These are phyloP conservation scores for Herpailurus yagouaroundi DNA, from an alignment of 2,113 vertebrate genomes.

Conservation along the genomic window DNA sequence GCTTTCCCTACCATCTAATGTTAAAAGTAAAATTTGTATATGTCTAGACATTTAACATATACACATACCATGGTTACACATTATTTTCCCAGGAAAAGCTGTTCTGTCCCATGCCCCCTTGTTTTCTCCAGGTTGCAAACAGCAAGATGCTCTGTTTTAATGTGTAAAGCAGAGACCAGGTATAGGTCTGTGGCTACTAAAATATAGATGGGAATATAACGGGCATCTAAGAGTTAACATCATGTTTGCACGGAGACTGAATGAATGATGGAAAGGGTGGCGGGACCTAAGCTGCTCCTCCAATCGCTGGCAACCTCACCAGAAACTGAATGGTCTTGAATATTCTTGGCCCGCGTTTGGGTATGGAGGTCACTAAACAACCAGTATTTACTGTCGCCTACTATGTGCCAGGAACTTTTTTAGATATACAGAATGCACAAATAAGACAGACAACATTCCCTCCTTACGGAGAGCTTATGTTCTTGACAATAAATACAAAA, in stretches of 20 bases:
- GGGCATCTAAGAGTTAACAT: neutral
- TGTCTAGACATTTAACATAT: neutral
- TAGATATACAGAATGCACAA: neutral
- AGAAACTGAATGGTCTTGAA: neutral
- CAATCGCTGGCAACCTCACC: neutral
- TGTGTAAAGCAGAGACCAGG: neutral
- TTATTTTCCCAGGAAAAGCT: neutral
- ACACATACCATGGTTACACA: neutral
- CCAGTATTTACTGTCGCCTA: neutral
- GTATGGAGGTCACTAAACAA: neutral
- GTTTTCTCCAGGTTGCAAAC: slow-evolving; percentile 3
- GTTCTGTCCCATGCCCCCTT: neutral
- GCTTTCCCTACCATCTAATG: neutral
- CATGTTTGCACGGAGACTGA: neutral
- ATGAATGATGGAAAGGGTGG: neutral
- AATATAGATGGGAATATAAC: neutral
- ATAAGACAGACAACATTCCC: neutral
- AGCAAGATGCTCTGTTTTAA: neutral
- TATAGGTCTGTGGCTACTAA: neutral
- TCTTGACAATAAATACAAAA: neutral
- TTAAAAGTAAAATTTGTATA: neutral
- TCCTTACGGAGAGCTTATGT: neutral
- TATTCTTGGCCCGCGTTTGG: neutral
- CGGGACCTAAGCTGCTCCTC: neutral
- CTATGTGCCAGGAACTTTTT: neutral